Evolutionary conservation across 2,113 vertebrate genomes (phyloP).

Genomic region (Corythornis cristatus): DNA sequence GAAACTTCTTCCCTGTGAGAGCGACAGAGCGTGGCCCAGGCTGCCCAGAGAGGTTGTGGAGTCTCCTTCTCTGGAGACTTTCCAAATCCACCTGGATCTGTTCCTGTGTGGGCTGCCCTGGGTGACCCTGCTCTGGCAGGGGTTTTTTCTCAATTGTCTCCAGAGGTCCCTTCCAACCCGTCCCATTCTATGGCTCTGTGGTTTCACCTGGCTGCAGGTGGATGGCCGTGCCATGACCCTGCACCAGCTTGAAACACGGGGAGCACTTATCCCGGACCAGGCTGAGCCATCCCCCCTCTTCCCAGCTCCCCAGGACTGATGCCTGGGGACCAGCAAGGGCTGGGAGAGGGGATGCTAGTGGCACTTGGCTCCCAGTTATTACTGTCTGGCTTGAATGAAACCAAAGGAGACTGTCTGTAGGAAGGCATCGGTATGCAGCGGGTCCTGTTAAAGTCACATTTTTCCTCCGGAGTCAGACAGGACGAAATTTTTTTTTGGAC

Average conservation of each 20-base stretch:
- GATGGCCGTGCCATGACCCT: fast-evolving
- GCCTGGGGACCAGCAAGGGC: background rate
- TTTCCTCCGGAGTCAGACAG: background rate
- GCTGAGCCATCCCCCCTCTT: background rate
- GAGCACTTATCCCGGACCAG: fast-evolving
- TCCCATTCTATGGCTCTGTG: too few species aligned
- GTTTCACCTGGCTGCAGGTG: background rate
- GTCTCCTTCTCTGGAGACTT: too few species aligned
- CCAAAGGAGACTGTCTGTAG: background rate
- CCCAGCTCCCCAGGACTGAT: fast-evolving
- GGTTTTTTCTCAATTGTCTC: too few species aligned
- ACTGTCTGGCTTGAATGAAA: background rate
- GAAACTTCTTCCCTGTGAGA: too few species aligned
- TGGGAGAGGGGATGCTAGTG: background rate
- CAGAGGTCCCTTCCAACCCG: too few species aligned
- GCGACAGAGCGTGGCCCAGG: too few species aligned
- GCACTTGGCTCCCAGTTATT: fast-evolving
- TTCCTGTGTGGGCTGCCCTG: too few species aligned
- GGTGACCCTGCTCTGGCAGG: too few species aligned
- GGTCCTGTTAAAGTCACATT: fast-evolving
- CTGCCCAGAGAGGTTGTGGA: too few species aligned
- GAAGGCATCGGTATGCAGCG: fast-evolving
- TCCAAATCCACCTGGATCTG: too few species aligned
- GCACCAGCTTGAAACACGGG: fast-evolving
- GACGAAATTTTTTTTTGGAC: too few species aligned